Conservation (phyloP, 1,140 invertebrate genomes). For the Meloidogyne exigua region DNA sequence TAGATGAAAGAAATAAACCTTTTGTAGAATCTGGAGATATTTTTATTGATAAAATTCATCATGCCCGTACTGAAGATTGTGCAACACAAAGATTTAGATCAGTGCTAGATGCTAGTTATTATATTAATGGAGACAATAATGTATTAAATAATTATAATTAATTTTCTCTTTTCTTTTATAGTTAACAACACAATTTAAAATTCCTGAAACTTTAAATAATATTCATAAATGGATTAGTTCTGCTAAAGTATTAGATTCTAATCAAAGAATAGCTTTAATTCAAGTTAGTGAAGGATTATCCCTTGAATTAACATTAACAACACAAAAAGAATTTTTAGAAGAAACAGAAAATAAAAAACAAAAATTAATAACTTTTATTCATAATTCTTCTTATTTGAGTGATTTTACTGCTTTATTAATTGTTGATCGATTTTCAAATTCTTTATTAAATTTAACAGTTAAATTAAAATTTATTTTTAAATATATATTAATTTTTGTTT, state of each 20-base stretch:
- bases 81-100: constrained; percentile 41
- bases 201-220: constrained; percentile 37
- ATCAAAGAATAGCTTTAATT: constrained; percentile 43
- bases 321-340: constrained; percentile 16
- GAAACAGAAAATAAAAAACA: constrained; percentile 3
- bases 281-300: constrained; percentile 41
- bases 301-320: constrained; percentile 38
- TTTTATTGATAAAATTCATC: constrained; percentile 48
- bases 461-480: not conserved
- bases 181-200: constrained; percentile 34
- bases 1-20: constrained; percentile 31
- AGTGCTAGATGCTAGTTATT: constrained; percentile 49
- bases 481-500: not conserved
- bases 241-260: constrained; percentile 34
- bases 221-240: constrained; percentile 43
- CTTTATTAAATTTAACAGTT: constrained; percentile 47
- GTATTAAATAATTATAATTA: not conserved
- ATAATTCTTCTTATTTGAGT: constrained; percentile 44
- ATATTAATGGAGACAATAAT: constrained; percentile 37
- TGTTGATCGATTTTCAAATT: constrained; percentile 49
- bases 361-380: constrained; percentile 35
- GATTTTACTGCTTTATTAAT: constrained; percentile 44
- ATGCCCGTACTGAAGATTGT: constrained; percentile 47
- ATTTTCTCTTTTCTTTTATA: not conserved
- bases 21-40: constrained; percentile 44